A percentile compares a stretch with the other conserved stretches of the same genome.
phyloP scores from a whole-genome alignment of 2,888 invertebrate genomes.

The Cerceris rybyensis region DNA sequence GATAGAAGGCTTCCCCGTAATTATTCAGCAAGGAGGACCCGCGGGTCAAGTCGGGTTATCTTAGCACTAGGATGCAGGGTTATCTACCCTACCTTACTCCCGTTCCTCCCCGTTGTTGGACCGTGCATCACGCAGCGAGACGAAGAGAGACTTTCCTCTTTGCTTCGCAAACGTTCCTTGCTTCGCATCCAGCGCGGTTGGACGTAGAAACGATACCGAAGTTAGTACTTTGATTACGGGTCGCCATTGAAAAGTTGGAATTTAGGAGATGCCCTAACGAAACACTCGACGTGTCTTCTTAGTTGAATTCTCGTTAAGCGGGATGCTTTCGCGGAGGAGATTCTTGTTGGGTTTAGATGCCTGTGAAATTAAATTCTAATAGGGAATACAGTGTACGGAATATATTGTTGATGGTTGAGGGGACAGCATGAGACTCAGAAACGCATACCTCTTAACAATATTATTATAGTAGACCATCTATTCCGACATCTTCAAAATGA shows the following conservation, averaged over 20 bases:
- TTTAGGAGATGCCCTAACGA: slow-evolving; percentile 29
- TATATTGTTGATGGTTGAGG: too few relatives aligned
- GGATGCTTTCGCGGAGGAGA: not conserved
- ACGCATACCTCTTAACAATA: too few relatives aligned
- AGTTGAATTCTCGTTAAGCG: not conserved
- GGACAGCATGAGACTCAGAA: too few relatives aligned
- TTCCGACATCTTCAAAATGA: too few relatives aligned
- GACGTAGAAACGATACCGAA: slow-evolving; percentile 33
- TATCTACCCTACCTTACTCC: slow-evolving; percentile 78
- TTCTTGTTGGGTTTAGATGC: too few relatives aligned
- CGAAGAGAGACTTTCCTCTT: slow-evolving; percentile 51
- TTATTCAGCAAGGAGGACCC: slow-evolving; percentile 79
- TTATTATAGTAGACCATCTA: too few relatives aligned
- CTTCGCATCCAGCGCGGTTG: slow-evolving; percentile 48
- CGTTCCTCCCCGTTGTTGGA: slow-evolving; percentile 63
- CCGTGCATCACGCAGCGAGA: slow-evolving; percentile 36
- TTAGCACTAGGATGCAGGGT: slow-evolving; percentile 78
- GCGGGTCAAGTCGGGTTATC: slow-evolving; percentile 71
- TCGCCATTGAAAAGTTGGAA: slow-evolving; percentile 29
- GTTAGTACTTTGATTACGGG: slow-evolving; percentile 37
- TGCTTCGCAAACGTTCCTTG: slow-evolving; percentile 56
- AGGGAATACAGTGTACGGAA: too few relatives aligned
- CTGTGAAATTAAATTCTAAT: too few relatives aligned
- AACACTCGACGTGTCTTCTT: slow-evolving; percentile 24
- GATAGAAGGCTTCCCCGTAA: slow-evolving; percentile 77